phyloP scores from a whole-genome alignment of 2,888 invertebrate species.

The Drosophila mettleri region DNA sequence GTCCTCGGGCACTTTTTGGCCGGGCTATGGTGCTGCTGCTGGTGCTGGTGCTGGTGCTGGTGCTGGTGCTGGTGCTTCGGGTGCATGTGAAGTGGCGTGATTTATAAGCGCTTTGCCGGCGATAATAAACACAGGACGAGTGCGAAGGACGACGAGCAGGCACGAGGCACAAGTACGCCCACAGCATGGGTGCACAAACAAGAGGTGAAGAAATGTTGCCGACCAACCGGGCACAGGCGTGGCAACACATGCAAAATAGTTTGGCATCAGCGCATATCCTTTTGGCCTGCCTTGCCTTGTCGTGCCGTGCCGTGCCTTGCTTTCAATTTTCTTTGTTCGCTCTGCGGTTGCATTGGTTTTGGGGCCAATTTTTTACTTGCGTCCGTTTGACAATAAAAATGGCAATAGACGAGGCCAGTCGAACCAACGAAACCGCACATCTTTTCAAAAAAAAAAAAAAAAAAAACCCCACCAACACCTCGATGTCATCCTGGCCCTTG shows the following conservation, averaged over 20 bases:
- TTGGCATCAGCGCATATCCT: slow-evolving; percentile 51
- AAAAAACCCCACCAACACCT: slow-evolving; percentile 6
- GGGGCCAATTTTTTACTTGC: slow-evolving; percentile 62
- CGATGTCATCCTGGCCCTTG: too few species aligned
- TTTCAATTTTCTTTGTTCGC: slow-evolving; percentile 75
- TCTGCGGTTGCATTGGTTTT: slow-evolving; percentile 60
- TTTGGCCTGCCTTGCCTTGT: slow-evolving; percentile 35
- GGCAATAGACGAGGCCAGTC: slow-evolving; percentile 65
- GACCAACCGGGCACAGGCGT: slow-evolving; percentile 1
- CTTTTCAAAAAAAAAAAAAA: too few species aligned
- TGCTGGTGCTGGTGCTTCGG: slow-evolving; percentile 1
- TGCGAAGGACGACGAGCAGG: slow-evolving; percentile 11
- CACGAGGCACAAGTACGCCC: slow-evolving; percentile 30
- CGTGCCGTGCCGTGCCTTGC: slow-evolving; percentile 6
- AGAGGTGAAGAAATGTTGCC: slow-evolving; percentile 15
- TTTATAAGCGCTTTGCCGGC: slow-evolving; percentile 75
- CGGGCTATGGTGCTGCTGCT: slow-evolving; percentile 2
- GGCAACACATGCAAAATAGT: slow-evolving; percentile 67
- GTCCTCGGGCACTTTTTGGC: slow-evolving; percentile 7
- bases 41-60: neutral
- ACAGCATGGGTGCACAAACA: slow-evolving; percentile 27
- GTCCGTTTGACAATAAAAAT: slow-evolving; percentile 74
- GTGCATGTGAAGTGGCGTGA: slow-evolving; percentile 72
- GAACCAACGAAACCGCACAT: slow-evolving; percentile 51
- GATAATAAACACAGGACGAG: slow-evolving; percentile 64